These are phyloP conservation scores for Rhynchophorus ferrugineus DNA, from an alignment of 1,140 invertebrate species.

Conservation along the genomic window DNA sequence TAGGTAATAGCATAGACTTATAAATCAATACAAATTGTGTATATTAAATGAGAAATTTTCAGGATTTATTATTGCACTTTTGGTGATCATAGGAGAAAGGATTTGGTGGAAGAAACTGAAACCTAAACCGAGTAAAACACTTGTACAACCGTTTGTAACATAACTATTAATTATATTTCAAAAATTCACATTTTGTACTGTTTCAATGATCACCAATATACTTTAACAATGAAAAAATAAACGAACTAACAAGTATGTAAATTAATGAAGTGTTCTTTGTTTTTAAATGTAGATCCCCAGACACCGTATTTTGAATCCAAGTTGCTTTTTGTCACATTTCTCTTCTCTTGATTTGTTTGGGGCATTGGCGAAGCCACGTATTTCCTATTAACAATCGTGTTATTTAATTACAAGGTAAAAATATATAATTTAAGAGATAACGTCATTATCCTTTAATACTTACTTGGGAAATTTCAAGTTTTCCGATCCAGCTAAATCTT, in stretches of 20 bases:
- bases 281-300: constrained; percentile 65
- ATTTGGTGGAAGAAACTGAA: constrained; percentile 44
- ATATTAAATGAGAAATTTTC: no score
- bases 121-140: constrained; percentile 45
- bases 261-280: constrained; percentile 59
- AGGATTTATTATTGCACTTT: constrained; percentile 38
- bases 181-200: neutral
- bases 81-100: constrained; percentile 49
- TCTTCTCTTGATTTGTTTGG: no score
- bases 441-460: no score
- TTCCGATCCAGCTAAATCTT: no score
- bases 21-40: no score
- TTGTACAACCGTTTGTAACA: constrained; percentile 53
- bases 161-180: constrained; percentile 30
- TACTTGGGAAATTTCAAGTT: no score
- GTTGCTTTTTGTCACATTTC: neutral
- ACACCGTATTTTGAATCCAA: constrained; percentile 30
- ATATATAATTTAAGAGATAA: no score
- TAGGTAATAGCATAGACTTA: no score
- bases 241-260: constrained; percentile 55
- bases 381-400: no score
- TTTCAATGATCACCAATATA: neutral
- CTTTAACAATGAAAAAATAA: neutral
- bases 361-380: no score
- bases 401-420: no score